Conservation (phyloP, 2,888 invertebrate species). For the Conchocele bisecta region DNA sequence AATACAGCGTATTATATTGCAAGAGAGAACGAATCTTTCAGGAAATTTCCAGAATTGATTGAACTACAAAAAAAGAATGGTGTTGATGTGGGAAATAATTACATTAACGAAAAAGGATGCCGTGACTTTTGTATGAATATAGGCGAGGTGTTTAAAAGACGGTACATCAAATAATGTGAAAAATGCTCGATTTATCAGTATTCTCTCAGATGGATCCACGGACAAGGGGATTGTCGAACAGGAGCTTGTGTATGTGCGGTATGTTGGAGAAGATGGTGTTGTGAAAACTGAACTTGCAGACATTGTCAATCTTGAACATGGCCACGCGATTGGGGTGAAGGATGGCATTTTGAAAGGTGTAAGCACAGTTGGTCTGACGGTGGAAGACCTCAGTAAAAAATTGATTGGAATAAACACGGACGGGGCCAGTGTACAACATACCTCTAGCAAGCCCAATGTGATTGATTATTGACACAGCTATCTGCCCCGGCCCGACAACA, state of each 20-base stretch:
- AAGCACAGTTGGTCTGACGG: constrained; percentile 13
- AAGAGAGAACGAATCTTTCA: too few relatives aligned
- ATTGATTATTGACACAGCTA: too few relatives aligned
- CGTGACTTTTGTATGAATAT: constrained; percentile 8
- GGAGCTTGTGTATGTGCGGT: constrained; percentile 30
- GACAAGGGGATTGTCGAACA: constrained; percentile 24
- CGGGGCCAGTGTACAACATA: too few relatives aligned
- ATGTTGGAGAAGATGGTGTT: constrained; percentile 12
- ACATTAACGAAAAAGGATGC: constrained; percentile 27
- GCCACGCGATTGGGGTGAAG: constrained; percentile 15
- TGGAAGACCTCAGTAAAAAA: constrained; percentile 7
- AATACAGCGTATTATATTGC: constrained; percentile 41
- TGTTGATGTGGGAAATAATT: constrained; percentile 17
- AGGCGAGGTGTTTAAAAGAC: neutral
- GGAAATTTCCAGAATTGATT: too few relatives aligned
- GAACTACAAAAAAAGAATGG: too few relatives aligned
- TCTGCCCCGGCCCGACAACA: too few relatives aligned
- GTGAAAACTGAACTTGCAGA: constrained; percentile 20
- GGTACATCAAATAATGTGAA: constrained; percentile 11
- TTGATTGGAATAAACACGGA: constrained; percentile 22
- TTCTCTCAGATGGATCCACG: constrained; percentile 24
- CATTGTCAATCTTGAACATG: constrained; percentile 21
- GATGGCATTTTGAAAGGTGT: constrained; percentile 9
- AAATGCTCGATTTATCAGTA: constrained; percentile 24
- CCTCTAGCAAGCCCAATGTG: too few relatives aligned